Conservation (phyloP, 1,140 invertebrate species). For the Microplitis mediator region DNA sequence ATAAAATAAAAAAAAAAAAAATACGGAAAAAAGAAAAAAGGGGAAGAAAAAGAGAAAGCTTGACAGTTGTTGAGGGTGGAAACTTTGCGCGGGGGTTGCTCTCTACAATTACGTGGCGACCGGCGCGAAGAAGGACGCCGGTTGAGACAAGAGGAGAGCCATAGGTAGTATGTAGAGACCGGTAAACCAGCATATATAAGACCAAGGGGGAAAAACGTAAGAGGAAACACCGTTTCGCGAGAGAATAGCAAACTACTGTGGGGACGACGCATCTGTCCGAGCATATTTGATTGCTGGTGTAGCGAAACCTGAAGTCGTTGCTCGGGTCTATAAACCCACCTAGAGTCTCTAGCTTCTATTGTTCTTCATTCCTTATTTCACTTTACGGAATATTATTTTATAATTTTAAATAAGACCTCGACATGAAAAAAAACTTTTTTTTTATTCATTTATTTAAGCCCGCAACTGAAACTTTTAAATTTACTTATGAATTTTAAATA, state of each 20-base stretch:
- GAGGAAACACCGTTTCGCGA: conserved; percentile 12
- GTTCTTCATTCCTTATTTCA: background rate
- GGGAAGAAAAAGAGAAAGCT: conserved; percentile 13
- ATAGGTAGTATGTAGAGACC: conserved; percentile 33
- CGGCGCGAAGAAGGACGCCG: conserved; percentile 25
- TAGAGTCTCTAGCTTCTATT: background rate
- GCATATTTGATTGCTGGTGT: conserved; percentile 57
- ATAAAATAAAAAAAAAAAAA: background rate
- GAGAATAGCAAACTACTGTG: conserved; percentile 61
- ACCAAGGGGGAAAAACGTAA: conserved; percentile 18
- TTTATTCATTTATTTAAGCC: no score
- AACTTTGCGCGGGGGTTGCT: conserved; percentile 24
- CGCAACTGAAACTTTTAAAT: background rate
- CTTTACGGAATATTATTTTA: background rate
- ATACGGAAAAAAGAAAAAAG: background rate
- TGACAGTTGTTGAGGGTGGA: conserved; percentile 18
- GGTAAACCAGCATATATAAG: conserved; percentile 27
- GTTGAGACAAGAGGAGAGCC: conserved; percentile 25
- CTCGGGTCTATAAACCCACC: background rate
- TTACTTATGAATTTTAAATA: background rate
- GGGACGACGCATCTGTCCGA: conserved; percentile 58
- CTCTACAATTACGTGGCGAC: conserved; percentile 51
- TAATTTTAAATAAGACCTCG: no score
- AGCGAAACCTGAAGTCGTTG: background rate
- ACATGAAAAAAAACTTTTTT: no score